Evolutionary conservation across 2,888 invertebrate species (phyloP), one percentile per base, ranked within the genome.

Genomic region (Eulithis prunata): DNA sequence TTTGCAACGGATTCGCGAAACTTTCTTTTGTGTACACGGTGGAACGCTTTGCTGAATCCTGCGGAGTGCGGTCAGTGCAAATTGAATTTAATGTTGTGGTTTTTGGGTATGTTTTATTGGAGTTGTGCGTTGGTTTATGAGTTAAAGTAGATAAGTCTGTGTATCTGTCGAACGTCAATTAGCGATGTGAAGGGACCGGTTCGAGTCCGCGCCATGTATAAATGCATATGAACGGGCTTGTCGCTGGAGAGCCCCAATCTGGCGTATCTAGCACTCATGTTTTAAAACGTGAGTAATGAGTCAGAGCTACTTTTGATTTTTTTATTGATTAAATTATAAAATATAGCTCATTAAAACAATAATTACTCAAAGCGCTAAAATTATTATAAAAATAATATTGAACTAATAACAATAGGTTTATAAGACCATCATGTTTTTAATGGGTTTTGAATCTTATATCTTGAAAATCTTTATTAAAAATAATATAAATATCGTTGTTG

Each of bases 111-210:
- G 68, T 77, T 80, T 83, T 77, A 68, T 72, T 76, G 70, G 75
- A 73, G 76, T 75, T 62, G 65, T 68, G 47, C 67, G 69, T 76
- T 73, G 74, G 73, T 78, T 75, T 78, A 77, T 82, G 75, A 76
- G 77, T 69, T 71, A 82, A 74, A 73, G 75, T 76, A 73, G 32
- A 74, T 78, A 78, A 74, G 65, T 45, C 66, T 62, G 60, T 60
- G 63, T 65, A 67, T 70, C 86, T 88, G 87, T 86, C 84, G 82
- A 82, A 86, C 83, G 88, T 90, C 91, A 91, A 91, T 91, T 91
- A 91, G 88, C 79, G 83, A 78, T 71, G 75, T 72, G 80, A 75
- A 79, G 78, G 80, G 86, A 89, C 90, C 89, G 87, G 91, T 90
- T 79, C 71, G 79, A 71, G 83, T 76, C 80, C 80, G 74, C 75